These are phyloP conservation scores for Pherbina coryleti DNA, from an alignment of 2,888 invertebrate genomes.

Conservation along the genomic window DNA sequence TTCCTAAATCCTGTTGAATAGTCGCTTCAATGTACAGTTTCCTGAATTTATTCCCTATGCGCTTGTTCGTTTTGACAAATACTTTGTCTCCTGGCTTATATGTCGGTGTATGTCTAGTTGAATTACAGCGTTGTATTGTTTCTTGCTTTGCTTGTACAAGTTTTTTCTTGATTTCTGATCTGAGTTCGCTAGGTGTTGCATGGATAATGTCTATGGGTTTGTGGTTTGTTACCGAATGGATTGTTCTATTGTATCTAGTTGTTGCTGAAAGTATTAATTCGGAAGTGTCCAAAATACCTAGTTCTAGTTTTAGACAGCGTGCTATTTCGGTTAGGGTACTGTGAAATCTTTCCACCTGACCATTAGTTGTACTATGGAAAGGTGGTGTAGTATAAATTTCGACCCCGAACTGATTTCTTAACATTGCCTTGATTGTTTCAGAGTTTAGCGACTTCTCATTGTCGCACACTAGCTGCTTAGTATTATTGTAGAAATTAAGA, in stretches of 20 bases:
- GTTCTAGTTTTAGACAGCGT: slow-evolving; percentile 44
- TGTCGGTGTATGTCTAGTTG: slow-evolving; percentile 16
- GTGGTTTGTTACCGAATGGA: slow-evolving; percentile 41
- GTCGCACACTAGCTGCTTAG: slow-evolving; percentile 37
- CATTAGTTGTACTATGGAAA: slow-evolving; percentile 45
- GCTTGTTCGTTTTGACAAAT: not conserved
- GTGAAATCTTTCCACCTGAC: slow-evolving; percentile 43
- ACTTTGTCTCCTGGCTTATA: not conserved
- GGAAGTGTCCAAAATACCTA: slow-evolving; percentile 38
- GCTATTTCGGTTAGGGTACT: slow-evolving; percentile 43
- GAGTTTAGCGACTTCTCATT: slow-evolving; percentile 39
- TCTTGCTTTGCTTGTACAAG: slow-evolving; percentile 26
- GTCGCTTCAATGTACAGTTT: not conserved
- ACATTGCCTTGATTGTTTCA: slow-evolving; percentile 26
- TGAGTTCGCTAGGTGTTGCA: not conserved
- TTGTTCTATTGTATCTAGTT: slow-evolving; percentile 40
- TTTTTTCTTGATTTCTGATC: too few species aligned
- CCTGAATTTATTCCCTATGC: not conserved
- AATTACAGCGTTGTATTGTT: slow-evolving; percentile 34
- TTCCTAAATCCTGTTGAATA: not conserved
- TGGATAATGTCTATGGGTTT: slow-evolving; percentile 32
- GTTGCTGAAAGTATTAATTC: slow-evolving; percentile 40
- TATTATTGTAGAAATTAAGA: slow-evolving; percentile 35
- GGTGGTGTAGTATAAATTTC: slow-evolving; percentile 33
- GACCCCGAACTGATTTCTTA: slow-evolving; percentile 38